phyloP scores from a whole-genome alignment of 1,140 invertebrate species.

The Orius laevigatus region DNA sequence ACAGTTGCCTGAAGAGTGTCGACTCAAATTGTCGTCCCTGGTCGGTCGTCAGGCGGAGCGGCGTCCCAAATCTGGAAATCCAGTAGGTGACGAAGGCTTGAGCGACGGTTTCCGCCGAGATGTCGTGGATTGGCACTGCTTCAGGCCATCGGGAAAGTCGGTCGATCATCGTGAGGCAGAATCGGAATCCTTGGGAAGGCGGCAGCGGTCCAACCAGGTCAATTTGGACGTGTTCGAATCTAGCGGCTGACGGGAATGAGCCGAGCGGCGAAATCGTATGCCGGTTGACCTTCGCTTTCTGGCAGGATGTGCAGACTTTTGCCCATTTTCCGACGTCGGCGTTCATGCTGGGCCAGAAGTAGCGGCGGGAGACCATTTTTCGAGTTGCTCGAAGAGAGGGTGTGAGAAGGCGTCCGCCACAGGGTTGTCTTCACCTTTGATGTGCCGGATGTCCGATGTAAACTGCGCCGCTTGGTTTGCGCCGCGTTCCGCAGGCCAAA shows the following conservation, averaged over 20 bases:
- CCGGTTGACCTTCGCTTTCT: not conserved
- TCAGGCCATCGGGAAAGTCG: slow-evolving; percentile 31
- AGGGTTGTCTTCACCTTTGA: slow-evolving; percentile 21
- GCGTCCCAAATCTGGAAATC: slow-evolving; percentile 24
- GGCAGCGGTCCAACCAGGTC: slow-evolving; percentile 31
- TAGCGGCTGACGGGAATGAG: not conserved
- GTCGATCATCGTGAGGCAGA: slow-evolving; percentile 28
- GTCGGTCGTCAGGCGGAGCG: slow-evolving; percentile 22
- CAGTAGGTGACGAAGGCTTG: slow-evolving; percentile 22
- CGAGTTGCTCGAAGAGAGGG: not conserved
- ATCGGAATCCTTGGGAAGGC: slow-evolving; percentile 19
- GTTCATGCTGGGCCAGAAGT: not conserved
- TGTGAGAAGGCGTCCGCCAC: slow-evolving; percentile 8
- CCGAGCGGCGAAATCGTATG: not conserved
- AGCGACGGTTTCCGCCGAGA: slow-evolving; percentile 25
- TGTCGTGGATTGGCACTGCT: slow-evolving; percentile 27
- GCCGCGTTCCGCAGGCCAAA: slow-evolving; percentile 31
- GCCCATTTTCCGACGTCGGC: not conserved
- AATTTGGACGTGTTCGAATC: slow-evolving; percentile 30
- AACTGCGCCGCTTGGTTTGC: slow-evolving; percentile 29
- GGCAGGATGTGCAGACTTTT: not conserved
- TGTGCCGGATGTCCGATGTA: slow-evolving; percentile 24
- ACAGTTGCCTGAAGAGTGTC: not conserved
- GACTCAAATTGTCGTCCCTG: slow-evolving; percentile 25
- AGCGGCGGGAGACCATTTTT: not conserved